Evolutionary conservation across 2,888 invertebrate genomes (phyloP).

Genomic region (Xiphydria camelus): DNA sequence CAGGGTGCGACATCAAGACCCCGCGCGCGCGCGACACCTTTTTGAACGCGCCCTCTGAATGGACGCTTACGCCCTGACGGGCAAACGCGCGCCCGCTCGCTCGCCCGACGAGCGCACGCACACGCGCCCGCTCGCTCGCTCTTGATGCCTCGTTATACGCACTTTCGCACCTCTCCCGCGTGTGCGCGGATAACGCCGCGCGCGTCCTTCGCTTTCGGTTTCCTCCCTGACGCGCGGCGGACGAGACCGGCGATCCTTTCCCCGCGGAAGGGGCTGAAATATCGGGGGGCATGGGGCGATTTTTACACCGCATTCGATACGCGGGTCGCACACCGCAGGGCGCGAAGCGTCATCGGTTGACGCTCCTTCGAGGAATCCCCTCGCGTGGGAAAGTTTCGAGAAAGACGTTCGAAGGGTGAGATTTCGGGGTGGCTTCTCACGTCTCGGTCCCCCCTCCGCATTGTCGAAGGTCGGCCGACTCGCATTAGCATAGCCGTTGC

Average conservation of each 20-base stretch:
- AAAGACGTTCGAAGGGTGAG: slow-evolving; percentile 35
- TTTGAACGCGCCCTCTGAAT: slow-evolving; percentile 55
- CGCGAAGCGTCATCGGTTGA: too few relatives aligned
- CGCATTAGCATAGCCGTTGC: slow-evolving; percentile 49
- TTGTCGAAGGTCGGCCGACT: slow-evolving; percentile 48
- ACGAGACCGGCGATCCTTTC: slow-evolving; percentile 30
- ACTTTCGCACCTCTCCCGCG: slow-evolving; percentile 43
- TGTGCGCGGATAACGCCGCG: slow-evolving; percentile 18
- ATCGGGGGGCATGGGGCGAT: too few relatives aligned
- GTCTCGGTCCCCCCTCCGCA: slow-evolving; percentile 16
- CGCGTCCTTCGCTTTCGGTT: slow-evolving; percentile 27
- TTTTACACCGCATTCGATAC: too few relatives aligned
- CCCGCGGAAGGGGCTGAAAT: too few relatives aligned
- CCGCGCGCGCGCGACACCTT: slow-evolving; percentile 49
- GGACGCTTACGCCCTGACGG: slow-evolving; percentile 49
- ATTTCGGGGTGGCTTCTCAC: slow-evolving; percentile 32
- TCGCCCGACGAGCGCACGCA: slow-evolving; percentile 20
- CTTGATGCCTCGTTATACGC: slow-evolving; percentile 30
- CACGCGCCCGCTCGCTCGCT: slow-evolving; percentile 11
- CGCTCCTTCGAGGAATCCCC: too few relatives aligned
- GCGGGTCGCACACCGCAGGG: too few relatives aligned
- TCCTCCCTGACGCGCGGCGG: slow-evolving; percentile 31
- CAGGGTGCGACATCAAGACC: slow-evolving; percentile 46
- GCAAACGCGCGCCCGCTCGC: slow-evolving; percentile 46
- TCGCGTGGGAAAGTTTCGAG: slow-evolving; percentile 44